These are phyloP conservation scores for Calcarius lapponicus DNA, from an alignment of 2,797 vertebrate genomes.

Conservation along the genomic window DNA sequence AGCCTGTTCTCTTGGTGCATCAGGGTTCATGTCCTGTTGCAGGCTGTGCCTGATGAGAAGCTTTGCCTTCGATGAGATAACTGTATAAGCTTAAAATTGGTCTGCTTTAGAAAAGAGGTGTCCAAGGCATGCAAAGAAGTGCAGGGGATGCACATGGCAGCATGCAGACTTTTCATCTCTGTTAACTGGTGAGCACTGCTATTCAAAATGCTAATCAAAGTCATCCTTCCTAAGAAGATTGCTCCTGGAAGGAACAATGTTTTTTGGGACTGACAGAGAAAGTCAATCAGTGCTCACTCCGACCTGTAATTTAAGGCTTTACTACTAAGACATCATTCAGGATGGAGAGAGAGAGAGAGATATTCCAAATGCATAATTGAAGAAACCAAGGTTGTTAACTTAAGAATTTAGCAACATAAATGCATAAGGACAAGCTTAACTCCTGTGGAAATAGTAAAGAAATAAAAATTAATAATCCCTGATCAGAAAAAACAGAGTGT, in stretches of 20 bases:
- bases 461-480: neutral
- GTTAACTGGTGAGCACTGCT: neutral
- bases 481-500: neutral
- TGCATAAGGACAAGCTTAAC: neutral
- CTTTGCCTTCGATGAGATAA: neutral
- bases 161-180: neutral
- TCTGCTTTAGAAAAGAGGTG: neutral
- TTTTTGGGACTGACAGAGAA: neutral
- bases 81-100: neutral
- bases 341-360: neutral
- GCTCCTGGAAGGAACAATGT: neutral
- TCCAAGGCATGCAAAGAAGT: neutral
- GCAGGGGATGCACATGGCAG: neutral
- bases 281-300: neutral
- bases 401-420: neutral
- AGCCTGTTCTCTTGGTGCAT: neutral
- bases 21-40: neutral
- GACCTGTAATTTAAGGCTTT: constrained; percentile 1
- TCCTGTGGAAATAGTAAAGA: neutral
- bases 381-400: neutral
- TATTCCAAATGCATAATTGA: neutral
- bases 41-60: neutral
- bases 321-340: neutral
- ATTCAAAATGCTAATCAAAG: neutral
- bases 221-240: neutral